Evolutionary conservation across 64 coral and sea anemone genomes (phyloP).

Genomic region (Montipora foliosa): DNA sequence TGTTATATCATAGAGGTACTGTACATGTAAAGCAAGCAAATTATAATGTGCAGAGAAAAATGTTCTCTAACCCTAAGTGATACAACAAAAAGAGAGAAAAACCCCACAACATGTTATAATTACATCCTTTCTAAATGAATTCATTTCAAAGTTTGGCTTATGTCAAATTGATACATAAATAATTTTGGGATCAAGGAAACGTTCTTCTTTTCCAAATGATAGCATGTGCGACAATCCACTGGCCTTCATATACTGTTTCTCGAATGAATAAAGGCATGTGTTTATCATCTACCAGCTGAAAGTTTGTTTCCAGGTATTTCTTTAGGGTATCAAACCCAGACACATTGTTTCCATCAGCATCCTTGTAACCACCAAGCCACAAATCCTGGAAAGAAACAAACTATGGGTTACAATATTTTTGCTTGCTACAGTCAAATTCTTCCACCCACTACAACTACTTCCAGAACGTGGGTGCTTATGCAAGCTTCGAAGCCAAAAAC

Average conservation of each 20-base stretch:
- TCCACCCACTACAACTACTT: too few relatives aligned
- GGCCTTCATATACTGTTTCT: constrained; percentile 49
- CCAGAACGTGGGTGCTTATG: too few relatives aligned
- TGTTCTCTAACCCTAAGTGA: too few relatives aligned
- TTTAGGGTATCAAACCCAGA: constrained; percentile 56
- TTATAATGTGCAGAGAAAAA: too few relatives aligned
- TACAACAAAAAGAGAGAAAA: too few relatives aligned
- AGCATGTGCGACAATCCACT: constrained; percentile 56
- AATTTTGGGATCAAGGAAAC: not conserved
- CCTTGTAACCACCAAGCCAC: constrained; percentile 72
- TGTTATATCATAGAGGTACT: too few relatives aligned
- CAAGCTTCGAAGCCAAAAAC: too few relatives aligned
- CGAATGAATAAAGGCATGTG: constrained; percentile 69
- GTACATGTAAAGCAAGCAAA: too few relatives aligned
- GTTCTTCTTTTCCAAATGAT: constrained; percentile 64
- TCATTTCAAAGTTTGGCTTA: too few relatives aligned
- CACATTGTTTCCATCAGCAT: constrained; percentile 44
- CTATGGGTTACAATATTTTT: not conserved
- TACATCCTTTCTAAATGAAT: too few relatives aligned
- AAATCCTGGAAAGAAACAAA: constrained; percentile 18
- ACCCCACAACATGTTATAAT: too few relatives aligned
- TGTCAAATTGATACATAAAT: not conserved
- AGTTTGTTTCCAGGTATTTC: constrained; percentile 35
- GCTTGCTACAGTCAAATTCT: too few relatives aligned
- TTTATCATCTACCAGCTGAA: constrained; percentile 61